Base-by-base conservation (phyloP, 1,140 invertebrate species). In the Pseudomyrmex sp. region DNA sequence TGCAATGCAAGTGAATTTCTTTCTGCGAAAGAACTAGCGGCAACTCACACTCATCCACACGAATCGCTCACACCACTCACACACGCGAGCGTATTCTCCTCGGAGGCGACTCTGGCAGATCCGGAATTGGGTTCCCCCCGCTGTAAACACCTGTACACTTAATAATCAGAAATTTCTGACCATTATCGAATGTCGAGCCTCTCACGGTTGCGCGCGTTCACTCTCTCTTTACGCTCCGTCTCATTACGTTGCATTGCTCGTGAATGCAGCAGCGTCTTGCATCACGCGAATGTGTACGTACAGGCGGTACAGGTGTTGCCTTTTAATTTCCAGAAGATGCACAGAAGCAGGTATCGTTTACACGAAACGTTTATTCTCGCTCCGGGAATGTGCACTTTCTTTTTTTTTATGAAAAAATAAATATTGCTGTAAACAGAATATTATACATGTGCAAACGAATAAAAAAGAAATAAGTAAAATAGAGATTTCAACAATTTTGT, bases 281-380 rank as follows among this genome's bases (percentile, higher is more conserved):
- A 52, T 72, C 56, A 63, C 63, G 79, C 20, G 65, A 56, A 44
- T 48, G 82, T 48, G 82, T 66, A 69, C 58, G 62, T 83, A 88
- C 89, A 90, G 89, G 89, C 89, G 89, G 62, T 83, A 88, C 89
- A 90, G 89, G 89, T 90, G 89, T 89, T 89, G 82, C 83, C 65
- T 88, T 87, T 90, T 86, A 88, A 90, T 89, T 89, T 89, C 70
- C 76, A 80, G 66, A 76, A 75, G 76, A 66, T 46, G 75, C 66
- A 80, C 87, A 85, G 84, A 80, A 85, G 76, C 85, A 85, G 72
- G 84, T 86, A 87, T 89, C 85, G 82, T 87, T 89, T 88, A 89
- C 69, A 59, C 85, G 82, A 85, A 88, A 89, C 26, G 26, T 26
- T 68, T 13, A 69, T 83, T 76, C 66, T 83, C 77, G 44, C 70